Evolutionary conservation across 2,888 invertebrate species (phyloP).

Genomic region (Colostygia pectinataria): DNA sequence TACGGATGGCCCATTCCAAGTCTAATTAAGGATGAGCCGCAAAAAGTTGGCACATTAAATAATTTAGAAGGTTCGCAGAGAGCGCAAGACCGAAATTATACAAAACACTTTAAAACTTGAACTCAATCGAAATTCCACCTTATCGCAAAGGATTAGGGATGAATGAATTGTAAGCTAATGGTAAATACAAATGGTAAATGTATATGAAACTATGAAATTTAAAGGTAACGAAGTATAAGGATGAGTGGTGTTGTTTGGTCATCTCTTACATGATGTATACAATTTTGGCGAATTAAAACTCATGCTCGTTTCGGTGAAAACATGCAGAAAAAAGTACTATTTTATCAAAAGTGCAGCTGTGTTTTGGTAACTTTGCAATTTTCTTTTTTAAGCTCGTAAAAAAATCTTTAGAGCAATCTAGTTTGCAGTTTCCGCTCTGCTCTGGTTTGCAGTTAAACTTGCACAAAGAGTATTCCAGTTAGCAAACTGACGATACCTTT

Average conservation of each 20-base stretch:
- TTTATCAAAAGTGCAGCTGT: no score
- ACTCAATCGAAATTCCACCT: slow-evolving; percentile 8
- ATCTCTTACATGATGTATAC: slow-evolving; percentile 17
- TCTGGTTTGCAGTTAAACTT: no score
- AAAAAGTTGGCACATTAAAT: slow-evolving; percentile 43
- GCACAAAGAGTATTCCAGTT: no score
- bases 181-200: slow-evolving; percentile 17
- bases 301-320: no score
- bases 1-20: slow-evolving; percentile 36
- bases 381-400: no score
- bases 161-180: background rate
- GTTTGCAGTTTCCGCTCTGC: no score
- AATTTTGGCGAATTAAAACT: slow-evolving; percentile 19
- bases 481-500: no score
- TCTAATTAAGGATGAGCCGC: slow-evolving; percentile 36
- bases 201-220: slow-evolving; percentile 44
- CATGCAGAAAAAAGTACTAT: no score
- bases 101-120: background rate
- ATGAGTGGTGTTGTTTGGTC: slow-evolving; percentile 32
- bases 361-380: no score
- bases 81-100: slow-evolving; percentile 33
- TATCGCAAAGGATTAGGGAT: slow-evolving; percentile 14
- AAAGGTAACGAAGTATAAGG: slow-evolving; percentile 39
- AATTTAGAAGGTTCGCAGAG: slow-evolving; percentile 38
- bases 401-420: no score